Evolutionary conservation across 2,797 vertebrate genomes (phyloP).

Genomic region (Enteromius viviparus): DNA sequence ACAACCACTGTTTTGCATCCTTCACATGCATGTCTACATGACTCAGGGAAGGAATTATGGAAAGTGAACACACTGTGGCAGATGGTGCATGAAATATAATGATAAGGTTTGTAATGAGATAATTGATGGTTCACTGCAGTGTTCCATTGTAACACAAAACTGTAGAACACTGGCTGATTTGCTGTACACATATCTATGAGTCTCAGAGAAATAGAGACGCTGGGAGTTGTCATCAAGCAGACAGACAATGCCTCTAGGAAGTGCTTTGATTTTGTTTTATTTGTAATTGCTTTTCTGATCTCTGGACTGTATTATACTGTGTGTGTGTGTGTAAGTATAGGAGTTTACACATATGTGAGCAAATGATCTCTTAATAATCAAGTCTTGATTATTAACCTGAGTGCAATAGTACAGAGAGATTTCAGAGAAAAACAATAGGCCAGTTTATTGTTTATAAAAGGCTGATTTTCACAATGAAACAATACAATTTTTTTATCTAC

Average conservation of each 20-base stretch:
- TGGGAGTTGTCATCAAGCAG: not conserved
- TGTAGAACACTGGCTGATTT: constrained; percentile 1
- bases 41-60: constrained; percentile 26
- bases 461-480: constrained; percentile 50
- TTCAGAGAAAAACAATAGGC: constrained; percentile 41
- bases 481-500: constrained; percentile 52
- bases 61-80: constrained; percentile 41
- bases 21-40: constrained; percentile 1
- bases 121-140: constrained; percentile 52
- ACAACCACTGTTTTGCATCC: constrained; percentile 15
- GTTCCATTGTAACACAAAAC: constrained; percentile 42
- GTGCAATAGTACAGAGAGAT: constrained; percentile 48
- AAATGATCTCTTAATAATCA: constrained; percentile 54
- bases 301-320: constrained; percentile 13
- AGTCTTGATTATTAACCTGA: constrained; percentile 62
- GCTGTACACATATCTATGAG: constrained; percentile 3
- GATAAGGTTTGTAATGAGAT: constrained; percentile 56
- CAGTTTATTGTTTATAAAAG: constrained; percentile 27
- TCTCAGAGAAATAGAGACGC: not conserved
- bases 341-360: constrained; percentile 45
- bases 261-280: constrained; percentile 22
- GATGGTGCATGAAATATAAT: constrained; percentile 51
- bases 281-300: constrained; percentile 35
- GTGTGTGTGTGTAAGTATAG: constrained; percentile 22
- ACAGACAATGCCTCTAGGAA: constrained; percentile 16